phyloP scores from a whole-genome alignment of 2,888 invertebrate genomes.

The Vesta saturnalis region DNA sequence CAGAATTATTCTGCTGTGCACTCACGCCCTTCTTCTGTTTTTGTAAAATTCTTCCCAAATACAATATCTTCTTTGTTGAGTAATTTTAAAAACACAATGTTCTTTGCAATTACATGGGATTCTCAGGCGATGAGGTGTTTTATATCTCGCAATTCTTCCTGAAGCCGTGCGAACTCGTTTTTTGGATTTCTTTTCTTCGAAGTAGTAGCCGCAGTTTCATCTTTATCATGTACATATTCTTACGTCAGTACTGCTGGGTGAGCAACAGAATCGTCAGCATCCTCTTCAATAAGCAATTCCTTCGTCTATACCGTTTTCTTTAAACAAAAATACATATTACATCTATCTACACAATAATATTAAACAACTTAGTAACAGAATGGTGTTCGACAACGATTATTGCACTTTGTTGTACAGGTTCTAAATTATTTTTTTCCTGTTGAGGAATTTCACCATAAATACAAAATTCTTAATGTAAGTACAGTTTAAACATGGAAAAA shows the following conservation, averaged over 20 bases:
- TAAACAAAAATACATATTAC: too few relatives aligned
- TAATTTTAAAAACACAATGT: conserved; percentile 19
- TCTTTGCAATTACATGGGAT: conserved; percentile 20
- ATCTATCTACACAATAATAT: too few relatives aligned
- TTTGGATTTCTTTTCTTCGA: too few relatives aligned
- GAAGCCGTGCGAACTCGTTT: too few relatives aligned
- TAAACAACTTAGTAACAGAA: too few relatives aligned
- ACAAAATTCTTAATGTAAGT: too few relatives aligned
- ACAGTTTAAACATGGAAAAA: too few relatives aligned
- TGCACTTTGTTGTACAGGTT: conserved; percentile 6
- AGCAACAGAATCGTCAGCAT: conserved; percentile 2
- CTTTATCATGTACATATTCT: too few relatives aligned
- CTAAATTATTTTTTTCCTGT: not conserved
- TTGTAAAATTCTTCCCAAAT: too few relatives aligned
- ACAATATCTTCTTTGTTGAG: conserved; percentile 16
- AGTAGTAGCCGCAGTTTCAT: too few relatives aligned
- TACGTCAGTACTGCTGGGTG: not conserved
- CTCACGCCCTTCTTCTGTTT: conserved; percentile 22
- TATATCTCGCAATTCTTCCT: too few relatives aligned
- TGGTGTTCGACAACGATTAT: not conserved
- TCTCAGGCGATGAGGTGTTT: conserved; percentile 1
- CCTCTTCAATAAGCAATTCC: not conserved
- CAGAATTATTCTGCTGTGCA: conserved; percentile 12
- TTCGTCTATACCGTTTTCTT: too few relatives aligned
- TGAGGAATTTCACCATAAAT: not conserved